Evolutionary conservation across 2,888 invertebrate species (phyloP).

Genomic region (Brachynemurus nebulosus): DNA sequence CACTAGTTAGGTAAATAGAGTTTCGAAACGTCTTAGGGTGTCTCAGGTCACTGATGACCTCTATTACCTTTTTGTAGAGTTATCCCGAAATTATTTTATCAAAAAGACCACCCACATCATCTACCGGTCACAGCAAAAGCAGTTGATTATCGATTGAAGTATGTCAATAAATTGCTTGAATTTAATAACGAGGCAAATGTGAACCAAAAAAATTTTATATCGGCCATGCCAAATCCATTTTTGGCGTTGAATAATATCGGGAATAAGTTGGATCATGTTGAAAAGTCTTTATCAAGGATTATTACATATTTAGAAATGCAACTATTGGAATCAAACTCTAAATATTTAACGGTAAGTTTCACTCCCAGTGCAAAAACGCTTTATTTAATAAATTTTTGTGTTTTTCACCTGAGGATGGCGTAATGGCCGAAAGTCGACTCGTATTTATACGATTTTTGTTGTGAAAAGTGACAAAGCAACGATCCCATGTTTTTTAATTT

Average conservation of each 20-base stretch:
- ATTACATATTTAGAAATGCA: constrained; percentile 35
- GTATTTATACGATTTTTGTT: no score
- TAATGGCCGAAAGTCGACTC: no score
- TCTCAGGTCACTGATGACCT: neutral
- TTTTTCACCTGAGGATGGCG: no score
- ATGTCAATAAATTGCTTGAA: constrained; percentile 23
- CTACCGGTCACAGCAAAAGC: constrained; percentile 40
- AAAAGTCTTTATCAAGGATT: constrained; percentile 42
- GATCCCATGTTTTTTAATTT: neutral
- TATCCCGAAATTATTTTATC: constrained; percentile 33
- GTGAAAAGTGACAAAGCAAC: no score
- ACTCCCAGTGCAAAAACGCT: no score
- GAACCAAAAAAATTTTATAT: constrained; percentile 32
- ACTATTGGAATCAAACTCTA: constrained; percentile 48
- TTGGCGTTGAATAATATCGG: constrained; percentile 25
- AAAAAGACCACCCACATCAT: constrained; percentile 35
- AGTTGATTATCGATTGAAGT: constrained; percentile 27
- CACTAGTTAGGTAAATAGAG: constrained; percentile 44
- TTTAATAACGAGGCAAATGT: constrained; percentile 21
- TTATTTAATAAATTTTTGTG: no score
- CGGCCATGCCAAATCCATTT: constrained; percentile 38
- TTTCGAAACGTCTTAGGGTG: neutral
- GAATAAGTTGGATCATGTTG: constrained; percentile 26
- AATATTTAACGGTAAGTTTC: constrained; percentile 48
- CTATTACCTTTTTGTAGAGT: constrained; percentile 28